Conservation (phyloP, 2,113 vertebrate species). For the Ivindomyrus marchei region DNA sequence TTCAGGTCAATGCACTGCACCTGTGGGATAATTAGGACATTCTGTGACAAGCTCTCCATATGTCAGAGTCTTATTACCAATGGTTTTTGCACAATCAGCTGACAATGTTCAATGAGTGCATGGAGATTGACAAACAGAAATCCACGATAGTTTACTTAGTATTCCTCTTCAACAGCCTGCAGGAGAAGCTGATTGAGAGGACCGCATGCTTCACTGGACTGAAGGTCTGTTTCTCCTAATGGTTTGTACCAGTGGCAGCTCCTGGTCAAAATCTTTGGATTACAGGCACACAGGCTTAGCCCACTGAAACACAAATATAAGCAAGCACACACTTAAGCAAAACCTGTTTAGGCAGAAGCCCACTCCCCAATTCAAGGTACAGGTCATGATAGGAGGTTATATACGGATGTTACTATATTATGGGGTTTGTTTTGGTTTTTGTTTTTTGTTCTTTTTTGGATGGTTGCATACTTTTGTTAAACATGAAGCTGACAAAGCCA, state of each 20-base stretch:
- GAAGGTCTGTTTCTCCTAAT: background rate
- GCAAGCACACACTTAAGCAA: no score
- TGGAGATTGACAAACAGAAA: background rate
- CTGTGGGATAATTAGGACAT: background rate
- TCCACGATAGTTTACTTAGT: background rate
- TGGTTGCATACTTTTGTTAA: no score
- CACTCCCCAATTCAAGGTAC: no score
- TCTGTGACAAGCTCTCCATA: background rate
- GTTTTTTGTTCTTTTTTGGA: no score
- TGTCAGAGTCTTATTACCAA: background rate
- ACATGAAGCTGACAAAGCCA: no score
- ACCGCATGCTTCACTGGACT: background rate
- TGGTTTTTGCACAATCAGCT: background rate
- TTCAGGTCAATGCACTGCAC: background rate
- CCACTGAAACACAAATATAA: no score
- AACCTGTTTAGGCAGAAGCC: no score
- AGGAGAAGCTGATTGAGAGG: background rate
- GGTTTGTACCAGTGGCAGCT: background rate
- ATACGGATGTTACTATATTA: no score
- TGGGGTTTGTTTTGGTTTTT: no score
- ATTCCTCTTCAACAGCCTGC: background rate
- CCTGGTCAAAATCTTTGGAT: no score
- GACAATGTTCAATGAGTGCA: background rate
- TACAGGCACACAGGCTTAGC: no score
- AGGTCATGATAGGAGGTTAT: no score